Evolutionary conservation across 2,113 vertebrate genomes (phyloP), one percentile per base, ranked within the genome.

Genomic region (Malurus alboscapulatus): DNA sequence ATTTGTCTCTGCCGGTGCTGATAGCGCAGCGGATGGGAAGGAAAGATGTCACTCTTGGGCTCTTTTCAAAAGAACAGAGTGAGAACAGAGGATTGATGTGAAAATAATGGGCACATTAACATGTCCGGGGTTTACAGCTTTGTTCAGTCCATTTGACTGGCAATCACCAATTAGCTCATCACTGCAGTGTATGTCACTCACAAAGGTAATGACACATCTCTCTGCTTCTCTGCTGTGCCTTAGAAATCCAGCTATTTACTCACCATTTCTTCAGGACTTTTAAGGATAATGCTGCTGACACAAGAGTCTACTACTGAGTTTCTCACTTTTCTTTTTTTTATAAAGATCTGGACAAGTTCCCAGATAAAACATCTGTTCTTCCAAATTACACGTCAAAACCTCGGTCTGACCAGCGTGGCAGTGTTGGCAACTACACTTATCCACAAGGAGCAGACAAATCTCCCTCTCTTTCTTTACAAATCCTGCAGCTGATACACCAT

Each of bases 291-390:
- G 38, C 66, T 79, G 48, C 55, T 77, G 53, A 76, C 24, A 55
- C 74, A 61, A 85, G 55, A 91, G 47, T 45, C 62, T 53, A 51
- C 45, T 81, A 36, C 47, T 66, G 77, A 69, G 21, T 76, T 79
- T 63, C 74, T 91, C 34, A 9, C 1, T 15, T 9, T 16, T 15
- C n/a, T 71, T 30, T 11, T 62, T 34, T 47, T 53, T 40, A n/a
- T 12, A 75, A 77, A 88, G 30, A 32, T 76, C 62, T 96, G 95
- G 95, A 75, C 62, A 58, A 32, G 30, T 93, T 97, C 88, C 94
- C 84, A 55, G 89, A 79, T 71, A 92, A 94, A 97, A 90, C 96
- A 97, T 93, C 96, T 96, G 80, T 90, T 96, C 72, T 82, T 95
- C 85, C 50, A 81, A 89, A 69, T 90, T 94, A 17, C 29, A 7